Evolutionary conservation across 2,113 vertebrate genomes (phyloP), one percentile per base, ranked within the genome.

Genomic region (Pomatorhinus ruficollis): DNA sequence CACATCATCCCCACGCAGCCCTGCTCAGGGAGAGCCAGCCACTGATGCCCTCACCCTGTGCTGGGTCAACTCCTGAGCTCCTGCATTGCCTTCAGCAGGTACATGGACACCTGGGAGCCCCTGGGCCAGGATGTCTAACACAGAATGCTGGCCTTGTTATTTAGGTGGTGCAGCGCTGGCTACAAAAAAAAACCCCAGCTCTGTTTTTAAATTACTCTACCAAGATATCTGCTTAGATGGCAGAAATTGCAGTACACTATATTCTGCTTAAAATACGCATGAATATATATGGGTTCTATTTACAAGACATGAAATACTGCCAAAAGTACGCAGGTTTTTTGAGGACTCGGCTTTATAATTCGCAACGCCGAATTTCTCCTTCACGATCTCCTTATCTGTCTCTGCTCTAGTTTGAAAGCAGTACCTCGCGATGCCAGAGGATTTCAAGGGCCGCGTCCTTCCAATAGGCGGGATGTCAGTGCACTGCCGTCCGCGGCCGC

Each of bases 241-340:
- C 86, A 97, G 68, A 94, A 92, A 95, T 18, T 35, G 83, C 79
- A 69, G 70, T 35, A 86, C 39, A 22, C 40, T 50, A 6, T 15
- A 90, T 93, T 86, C 64, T 84, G 47, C 61, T 82, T 74, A 80
- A 90, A 69, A 91, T 90, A 70, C 0, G 1, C 50, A 86, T 66
- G 61, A 89, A 93, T 95, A 90, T 90, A 92, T 64, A 93, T 28
- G 60, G 42, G 37, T 81, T 95, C 83, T 91, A 71, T 80, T 92
- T 78, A 77, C 33, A 63, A 83, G 44, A 44, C 16, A 77, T 3
- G 80, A 93, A 94, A 76, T 18, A 45, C 61, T 90, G 93, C 75
- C 83, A 93, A 31, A 83, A 92, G 52, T 10, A 66, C 6, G 37
- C 42, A 49, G 20, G 5, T 83, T 71, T 88, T 91, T 77, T 63